phyloP scores from a whole-genome alignment of 2,888 invertebrate genomes.

The Schizaphis graminum region DNA sequence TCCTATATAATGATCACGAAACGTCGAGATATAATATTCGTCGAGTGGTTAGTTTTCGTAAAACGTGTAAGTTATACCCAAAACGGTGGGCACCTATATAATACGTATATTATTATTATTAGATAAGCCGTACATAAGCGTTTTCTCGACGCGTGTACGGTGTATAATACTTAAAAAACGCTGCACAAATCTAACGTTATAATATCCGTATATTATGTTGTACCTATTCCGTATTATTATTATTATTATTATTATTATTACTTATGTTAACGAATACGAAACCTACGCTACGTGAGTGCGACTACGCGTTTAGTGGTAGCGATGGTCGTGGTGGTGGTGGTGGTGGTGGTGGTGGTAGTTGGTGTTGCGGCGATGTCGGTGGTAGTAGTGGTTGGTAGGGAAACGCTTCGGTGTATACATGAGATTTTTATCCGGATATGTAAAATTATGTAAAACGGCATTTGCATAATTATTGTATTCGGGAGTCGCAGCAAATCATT shows the following conservation, averaged over 20 bases:
- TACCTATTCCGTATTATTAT: neutral
- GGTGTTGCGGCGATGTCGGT: neutral
- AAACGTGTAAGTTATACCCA: neutral
- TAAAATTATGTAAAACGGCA: conserved; percentile 37
- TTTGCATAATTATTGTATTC: conserved; percentile 38
- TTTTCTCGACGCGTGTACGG: too few species aligned
- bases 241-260: neutral
- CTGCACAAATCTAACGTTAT: neutral
- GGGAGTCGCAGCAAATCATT: conserved; percentile 23
- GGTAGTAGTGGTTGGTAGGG: neutral
- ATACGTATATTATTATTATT: neutral
- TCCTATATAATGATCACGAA: neutral
- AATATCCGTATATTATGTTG: neutral
- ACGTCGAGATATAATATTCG: conserved; percentile 32
- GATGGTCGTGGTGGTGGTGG: neutral
- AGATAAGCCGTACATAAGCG: neutral
- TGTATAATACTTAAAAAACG: neutral
- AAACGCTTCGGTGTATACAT: neutral
- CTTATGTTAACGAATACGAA: neutral
- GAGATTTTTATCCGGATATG: conserved; percentile 31
- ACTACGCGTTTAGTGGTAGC: neutral
- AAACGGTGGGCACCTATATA: neutral
- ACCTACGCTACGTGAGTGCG: neutral
- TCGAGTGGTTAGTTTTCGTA: conserved; percentile 1
- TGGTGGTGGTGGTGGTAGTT: neutral